Evolutionary conservation across 1,140 invertebrate species (phyloP).

Genomic region (Ostrea edulis): DNA sequence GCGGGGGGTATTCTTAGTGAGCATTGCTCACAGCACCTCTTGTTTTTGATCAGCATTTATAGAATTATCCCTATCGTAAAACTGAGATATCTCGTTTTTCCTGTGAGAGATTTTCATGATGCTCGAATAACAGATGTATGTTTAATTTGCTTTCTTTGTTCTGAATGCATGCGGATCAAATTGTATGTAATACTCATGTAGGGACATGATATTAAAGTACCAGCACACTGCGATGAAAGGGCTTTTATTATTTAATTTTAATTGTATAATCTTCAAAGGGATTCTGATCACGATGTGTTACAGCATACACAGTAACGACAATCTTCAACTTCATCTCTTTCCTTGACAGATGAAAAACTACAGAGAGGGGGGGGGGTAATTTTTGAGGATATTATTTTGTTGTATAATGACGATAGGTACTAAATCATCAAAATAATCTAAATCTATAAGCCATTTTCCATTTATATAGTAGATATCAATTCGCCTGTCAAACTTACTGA

Average conservation of each 20-base stretch:
- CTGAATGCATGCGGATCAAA: background rate
- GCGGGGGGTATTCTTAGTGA: too few species aligned
- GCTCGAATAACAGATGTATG: background rate
- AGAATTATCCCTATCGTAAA: too few species aligned
- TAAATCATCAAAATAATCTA: too few species aligned
- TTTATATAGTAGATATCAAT: too few species aligned
- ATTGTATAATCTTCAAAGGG: background rate
- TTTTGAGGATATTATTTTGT: too few species aligned
- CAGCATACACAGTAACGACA: background rate
- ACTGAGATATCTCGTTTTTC: background rate
- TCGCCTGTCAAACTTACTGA: too few species aligned
- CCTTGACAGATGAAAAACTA: background rate
- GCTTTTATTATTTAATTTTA: background rate
- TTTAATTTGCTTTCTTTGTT: background rate
- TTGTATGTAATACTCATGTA: background rate
- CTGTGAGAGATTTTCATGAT: background rate
- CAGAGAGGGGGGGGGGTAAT: too few species aligned
- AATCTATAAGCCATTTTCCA: too few species aligned
- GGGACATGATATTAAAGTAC: background rate
- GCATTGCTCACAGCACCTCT: too few species aligned
- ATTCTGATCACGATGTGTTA: background rate
- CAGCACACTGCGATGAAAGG: background rate
- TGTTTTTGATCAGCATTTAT: too few species aligned
- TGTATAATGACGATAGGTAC: too few species aligned
- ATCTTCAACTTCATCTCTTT: background rate